A percentile compares a stretch with the other conserved stretches of the same genome.
Conservation (phyloP, 2,113 vertebrate species). For the Bos taurus region ARS-UCD2.0 NC_037334.1:101936001-101936500, state of each 20-base stretch:
- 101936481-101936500: neutral
- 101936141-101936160: neutral
- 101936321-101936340: neutral
- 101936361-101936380: neutral
- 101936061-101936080: neutral
- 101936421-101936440: neutral
- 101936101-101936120: neutral
- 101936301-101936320: neutral
- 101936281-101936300: neutral
- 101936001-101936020: neutral
- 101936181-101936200: neutral
- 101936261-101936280: rapidly evolving
- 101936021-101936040: neutral
- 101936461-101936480: neutral
- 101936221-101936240: neutral
- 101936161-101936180: neutral
- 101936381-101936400: neutral
- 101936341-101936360: neutral
- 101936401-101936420: neutral
- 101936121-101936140: neutral
- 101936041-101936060: neutral
- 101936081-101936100: neutral
- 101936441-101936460: conserved; percentile 1
- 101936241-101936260: rapidly evolving
- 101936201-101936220: rapidly evolving